Percentiles rank a stretch among this genome's conserved stretches.
Evolutionary conservation across 2,113 vertebrate genomes (phyloP).

Genomic region (Odocoileus hemionus): DNA sequence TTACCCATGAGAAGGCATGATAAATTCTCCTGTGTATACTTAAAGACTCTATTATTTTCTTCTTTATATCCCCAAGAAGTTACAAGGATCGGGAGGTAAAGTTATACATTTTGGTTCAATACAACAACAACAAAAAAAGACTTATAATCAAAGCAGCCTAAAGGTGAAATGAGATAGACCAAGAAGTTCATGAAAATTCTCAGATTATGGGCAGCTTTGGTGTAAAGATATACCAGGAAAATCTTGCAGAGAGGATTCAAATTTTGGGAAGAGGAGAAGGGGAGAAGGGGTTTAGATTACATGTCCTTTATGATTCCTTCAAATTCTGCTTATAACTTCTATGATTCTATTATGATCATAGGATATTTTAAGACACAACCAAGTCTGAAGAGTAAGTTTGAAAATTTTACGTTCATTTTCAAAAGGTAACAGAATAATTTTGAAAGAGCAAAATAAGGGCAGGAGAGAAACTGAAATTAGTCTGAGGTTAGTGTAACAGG

Average conservation of each 20-base stretch:
- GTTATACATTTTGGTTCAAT: neutral
- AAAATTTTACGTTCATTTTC: neutral
- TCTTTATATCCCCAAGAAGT: neutral
- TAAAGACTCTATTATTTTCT: neutral
- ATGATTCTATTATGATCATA: neutral
- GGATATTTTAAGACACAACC: neutral
- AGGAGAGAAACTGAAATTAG: conserved; percentile 46
- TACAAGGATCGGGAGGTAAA: neutral
- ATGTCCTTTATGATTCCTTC: neutral
- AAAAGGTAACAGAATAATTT: neutral
- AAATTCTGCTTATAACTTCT: neutral
- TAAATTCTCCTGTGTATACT: neutral
- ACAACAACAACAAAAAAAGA: neutral
- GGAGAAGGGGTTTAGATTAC: neutral
- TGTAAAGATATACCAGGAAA: neutral
- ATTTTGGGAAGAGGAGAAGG: neutral
- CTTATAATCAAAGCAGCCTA: neutral
- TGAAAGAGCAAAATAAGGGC: conserved; percentile 5
- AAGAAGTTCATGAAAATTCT: neutral
- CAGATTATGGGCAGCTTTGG: neutral
- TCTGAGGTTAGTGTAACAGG: conserved; percentile 55
- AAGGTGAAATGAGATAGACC: neutral
- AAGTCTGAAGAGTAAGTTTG: neutral
- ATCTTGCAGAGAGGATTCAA: neutral
- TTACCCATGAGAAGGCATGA: neutral